These are phyloP conservation scores for Buathra laborator DNA, from an alignment of 2,888 invertebrate species.

Conservation along the genomic window DNA sequence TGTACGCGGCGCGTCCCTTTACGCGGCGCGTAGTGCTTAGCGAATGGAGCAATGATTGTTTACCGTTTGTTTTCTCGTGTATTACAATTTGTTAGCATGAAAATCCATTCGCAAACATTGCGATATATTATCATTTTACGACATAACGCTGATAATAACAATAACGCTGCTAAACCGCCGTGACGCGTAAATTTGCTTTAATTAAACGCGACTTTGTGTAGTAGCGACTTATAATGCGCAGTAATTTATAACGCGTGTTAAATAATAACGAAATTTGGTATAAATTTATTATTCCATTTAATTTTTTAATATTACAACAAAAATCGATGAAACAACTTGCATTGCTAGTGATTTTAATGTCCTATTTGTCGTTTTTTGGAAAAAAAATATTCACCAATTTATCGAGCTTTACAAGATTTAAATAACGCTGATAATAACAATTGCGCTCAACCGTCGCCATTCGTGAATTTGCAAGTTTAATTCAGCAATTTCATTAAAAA, in stretches of 20 bases:
- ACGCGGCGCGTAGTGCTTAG: background rate
- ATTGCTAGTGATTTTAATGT: background rate
- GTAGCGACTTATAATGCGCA: too few species aligned
- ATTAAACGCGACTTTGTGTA: background rate
- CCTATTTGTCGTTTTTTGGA: too few species aligned
- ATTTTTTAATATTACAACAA: background rate
- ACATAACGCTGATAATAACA: background rate
- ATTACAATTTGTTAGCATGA: background rate
- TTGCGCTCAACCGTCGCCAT: too few species aligned
- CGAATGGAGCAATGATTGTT: background rate
- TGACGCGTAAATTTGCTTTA: background rate
- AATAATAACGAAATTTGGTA: background rate
- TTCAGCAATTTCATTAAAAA: too few species aligned
- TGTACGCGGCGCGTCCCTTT: background rate
- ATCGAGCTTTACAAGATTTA: too few species aligned
- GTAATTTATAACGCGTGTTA: background rate
- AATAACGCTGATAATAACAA: too few species aligned
- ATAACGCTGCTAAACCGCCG: background rate
- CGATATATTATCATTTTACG: background rate
- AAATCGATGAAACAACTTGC: background rate
- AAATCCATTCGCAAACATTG: background rate
- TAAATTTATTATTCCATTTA: background rate
- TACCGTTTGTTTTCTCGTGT: background rate
- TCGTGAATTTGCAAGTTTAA: too few species aligned
- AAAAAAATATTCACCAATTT: too few species aligned